These are phyloP conservation scores for Drosophila subpulchrella DNA, from an alignment of 1,140 invertebrate species.

Conservation along the genomic window DNA sequence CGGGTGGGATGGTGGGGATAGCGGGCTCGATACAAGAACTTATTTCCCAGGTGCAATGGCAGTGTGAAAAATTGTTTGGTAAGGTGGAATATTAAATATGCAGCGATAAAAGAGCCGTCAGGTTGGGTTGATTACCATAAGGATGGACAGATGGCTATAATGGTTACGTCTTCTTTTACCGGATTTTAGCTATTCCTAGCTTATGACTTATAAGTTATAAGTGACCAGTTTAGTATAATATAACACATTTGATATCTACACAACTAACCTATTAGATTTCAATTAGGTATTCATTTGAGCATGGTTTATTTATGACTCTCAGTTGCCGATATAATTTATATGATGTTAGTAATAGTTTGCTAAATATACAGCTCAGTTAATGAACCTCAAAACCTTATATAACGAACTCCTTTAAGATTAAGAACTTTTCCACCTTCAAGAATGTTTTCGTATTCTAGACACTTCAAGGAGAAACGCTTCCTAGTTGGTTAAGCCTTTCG, in stretches of 20 bases:
- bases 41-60: background rate
- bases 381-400: too few relatives aligned
- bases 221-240: too few relatives aligned
- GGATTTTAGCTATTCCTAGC: background rate
- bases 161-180: background rate
- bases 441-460: background rate
- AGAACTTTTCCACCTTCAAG: too few relatives aligned
- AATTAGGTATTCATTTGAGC: too few relatives aligned
- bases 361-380: too few relatives aligned
- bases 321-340: too few relatives aligned
- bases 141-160: background rate
- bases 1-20: conserved; percentile 1
- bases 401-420: too few relatives aligned
- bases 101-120: conserved; percentile 2
- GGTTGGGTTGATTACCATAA: background rate
- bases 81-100: background rate
- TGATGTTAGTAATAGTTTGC: too few relatives aligned
- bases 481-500: background rate
- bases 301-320: too few relatives aligned
- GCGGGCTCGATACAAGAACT: background rate
- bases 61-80: background rate
- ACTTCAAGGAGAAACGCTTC: background rate
- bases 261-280: too few relatives aligned
- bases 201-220: too few relatives aligned
- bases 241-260: too few relatives aligned